Base-by-base conservation (phyloP, 1,140 invertebrate genomes). In the Tetramorium parvispinum region DNA sequence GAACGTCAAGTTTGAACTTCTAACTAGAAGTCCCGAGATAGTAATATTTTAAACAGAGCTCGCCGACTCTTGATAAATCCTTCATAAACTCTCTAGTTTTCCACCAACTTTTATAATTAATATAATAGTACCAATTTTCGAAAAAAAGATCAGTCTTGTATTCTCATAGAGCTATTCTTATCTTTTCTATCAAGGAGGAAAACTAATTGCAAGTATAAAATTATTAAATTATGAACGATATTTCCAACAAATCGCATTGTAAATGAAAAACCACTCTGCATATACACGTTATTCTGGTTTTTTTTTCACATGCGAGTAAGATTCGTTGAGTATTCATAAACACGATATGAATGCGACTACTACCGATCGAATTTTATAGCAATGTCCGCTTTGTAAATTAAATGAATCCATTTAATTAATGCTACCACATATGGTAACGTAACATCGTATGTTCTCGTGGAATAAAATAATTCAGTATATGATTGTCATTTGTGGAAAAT, bases 341-440 rank as follows among this genome's bases (percentile, higher is more conserved):
- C 21, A 37, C 27, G 21, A 77, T 43, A 3, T 24, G 53, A 61
- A 55, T 18, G 21, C 24, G 24, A n/a, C 53, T 18, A 49, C 16
- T 61, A 40, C 49, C 66, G 40, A 57, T 51, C 46, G 57, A 88
- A 76, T 82, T 87, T 87, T 53, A 65, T 24, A 11, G 82, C 18
- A 43, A 49, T 8, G n/a, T 46, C 51, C 27, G 37, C 51, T 88
- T 43, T 63, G 53, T 24, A 46, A 79, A 3, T 68, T 68, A 68
- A 68, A 68, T 7, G 11, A 59, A 70, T 63, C 7, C 24, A 46
- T 61, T 88, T 87, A 88, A 88, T 88, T 88, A 88, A 88, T 88
- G 85, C 37, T 27, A 11, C 18, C 24, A 49, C 32, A 51, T 53
- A 21, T 49, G 53, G 32, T 32, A 73, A 73, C 55, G 32, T 73